Conservation (phyloP, 2,888 invertebrate genomes). For the Apotomis turbidana region DNA sequence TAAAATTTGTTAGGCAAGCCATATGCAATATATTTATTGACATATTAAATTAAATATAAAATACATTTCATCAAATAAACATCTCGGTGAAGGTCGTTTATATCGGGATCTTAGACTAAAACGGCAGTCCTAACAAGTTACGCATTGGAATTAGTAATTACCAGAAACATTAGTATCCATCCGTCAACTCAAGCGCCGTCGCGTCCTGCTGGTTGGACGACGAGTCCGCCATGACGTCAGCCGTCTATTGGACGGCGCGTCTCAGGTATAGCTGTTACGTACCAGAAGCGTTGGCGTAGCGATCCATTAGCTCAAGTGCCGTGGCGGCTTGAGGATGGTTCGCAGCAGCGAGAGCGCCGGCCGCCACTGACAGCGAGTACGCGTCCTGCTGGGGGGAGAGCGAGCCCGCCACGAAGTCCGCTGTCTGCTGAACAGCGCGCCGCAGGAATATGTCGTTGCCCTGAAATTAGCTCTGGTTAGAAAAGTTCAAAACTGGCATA, state of each 20-base stretch:
- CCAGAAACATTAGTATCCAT: conserved; percentile 74
- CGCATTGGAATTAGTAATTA: too few relatives aligned
- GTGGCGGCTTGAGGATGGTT: conserved; percentile 87
- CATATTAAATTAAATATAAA: too few relatives aligned
- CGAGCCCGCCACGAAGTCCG: conserved; percentile 89
- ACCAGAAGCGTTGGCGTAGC: conserved; percentile 78
- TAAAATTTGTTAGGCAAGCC: too few relatives aligned
- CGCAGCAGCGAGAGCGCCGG: conserved; percentile 90
- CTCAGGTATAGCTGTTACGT: conserved; percentile 30
- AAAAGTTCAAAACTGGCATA: too few relatives aligned
- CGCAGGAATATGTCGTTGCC: conserved; percentile 80
- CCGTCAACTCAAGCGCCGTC: conserved; percentile 80
- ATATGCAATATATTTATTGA: too few relatives aligned
- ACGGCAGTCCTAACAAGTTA: too few relatives aligned
- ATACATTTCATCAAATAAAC: too few relatives aligned
- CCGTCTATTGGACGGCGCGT: too few relatives aligned
- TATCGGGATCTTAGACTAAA: too few relatives aligned
- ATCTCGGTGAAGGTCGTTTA: too few relatives aligned
- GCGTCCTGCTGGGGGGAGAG: conserved; percentile 85
- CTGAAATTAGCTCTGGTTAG: conserved; percentile 49
- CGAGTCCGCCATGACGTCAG: too few relatives aligned
- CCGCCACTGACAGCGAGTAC: conserved; percentile 90
- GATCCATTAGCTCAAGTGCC: conserved; percentile 80
- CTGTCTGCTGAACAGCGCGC: conserved; percentile 88
- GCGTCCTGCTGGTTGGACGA: conserved; percentile 74